Evolutionary conservation across 2,888 invertebrate genomes (phyloP).

Genomic region (Deroplatys truncata): DNA sequence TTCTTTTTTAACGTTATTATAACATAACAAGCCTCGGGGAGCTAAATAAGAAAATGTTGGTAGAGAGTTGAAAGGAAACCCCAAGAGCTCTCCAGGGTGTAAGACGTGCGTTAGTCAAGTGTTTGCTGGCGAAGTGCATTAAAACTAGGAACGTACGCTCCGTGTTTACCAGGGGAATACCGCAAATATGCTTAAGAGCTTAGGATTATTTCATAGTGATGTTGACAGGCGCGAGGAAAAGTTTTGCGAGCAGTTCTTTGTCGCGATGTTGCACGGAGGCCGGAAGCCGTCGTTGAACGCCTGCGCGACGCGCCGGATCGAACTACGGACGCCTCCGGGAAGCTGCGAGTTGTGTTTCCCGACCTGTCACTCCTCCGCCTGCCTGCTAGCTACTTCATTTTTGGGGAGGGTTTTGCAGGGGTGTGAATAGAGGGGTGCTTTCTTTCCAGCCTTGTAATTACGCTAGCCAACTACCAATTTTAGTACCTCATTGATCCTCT

Average conservation of each 20-base stretch:
- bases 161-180: neutral
- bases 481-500: neutral
- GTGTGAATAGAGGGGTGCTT: neutral
- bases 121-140: no score
- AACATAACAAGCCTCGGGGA: no score
- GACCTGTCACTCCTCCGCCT: neutral
- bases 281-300: neutral
- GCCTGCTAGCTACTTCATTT: neutral
- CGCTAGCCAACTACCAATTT: neutral
- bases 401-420: neutral
- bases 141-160: no score
- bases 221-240: neutral
- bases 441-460: neutral
- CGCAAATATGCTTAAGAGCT: neutral
- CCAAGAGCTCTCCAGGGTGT: no score
- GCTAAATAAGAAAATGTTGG: no score
- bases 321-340: neutral
- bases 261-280: neutral
- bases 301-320: neutral
- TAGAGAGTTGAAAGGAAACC: no score
- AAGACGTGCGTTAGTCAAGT: no score
- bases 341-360: neutral
- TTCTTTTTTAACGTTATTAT: no score
- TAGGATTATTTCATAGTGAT: neutral
- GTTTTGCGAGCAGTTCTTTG: neutral